Evolutionary conservation across 2,113 vertebrate genomes (phyloP).

Genomic region (Salvelinus namaycush): DNA sequence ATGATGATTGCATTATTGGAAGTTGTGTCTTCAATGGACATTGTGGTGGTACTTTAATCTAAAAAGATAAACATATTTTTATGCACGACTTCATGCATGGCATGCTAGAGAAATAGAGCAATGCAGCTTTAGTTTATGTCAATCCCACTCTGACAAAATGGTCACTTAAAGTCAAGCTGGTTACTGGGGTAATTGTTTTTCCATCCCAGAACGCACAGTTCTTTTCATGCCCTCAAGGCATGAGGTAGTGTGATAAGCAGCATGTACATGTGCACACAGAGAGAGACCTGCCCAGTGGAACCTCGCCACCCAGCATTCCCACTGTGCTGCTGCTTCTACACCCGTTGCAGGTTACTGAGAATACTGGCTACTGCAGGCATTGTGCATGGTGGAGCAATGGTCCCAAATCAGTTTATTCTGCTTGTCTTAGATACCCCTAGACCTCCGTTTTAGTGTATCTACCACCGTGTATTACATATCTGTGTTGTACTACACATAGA

Average conservation of each 20-base stretch:
- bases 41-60: neutral
- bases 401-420: neutral
- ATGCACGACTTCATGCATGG: neutral
- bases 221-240: slow-evolving; percentile 15
- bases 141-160: neutral
- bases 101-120: neutral
- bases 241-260: slow-evolving; percentile 31
- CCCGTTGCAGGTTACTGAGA: neutral
- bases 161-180: neutral
- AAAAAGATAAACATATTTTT: too few species aligned
- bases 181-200: slow-evolving; percentile 1
- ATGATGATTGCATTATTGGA: slow-evolving; percentile 39
- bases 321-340: neutral
- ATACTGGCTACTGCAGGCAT: neutral
- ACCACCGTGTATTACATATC: too few species aligned
- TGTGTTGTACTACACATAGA: too few species aligned
- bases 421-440: neutral
- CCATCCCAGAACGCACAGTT: slow-evolving; percentile 17
- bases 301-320: neutral
- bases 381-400: neutral
- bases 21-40: neutral
- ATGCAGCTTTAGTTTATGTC: neutral
- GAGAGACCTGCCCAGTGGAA: neutral
- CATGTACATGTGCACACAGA: slow-evolving; percentile 6
- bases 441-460: too few species aligned